Base-by-base conservation (phyloP, 2,113 vertebrate species). In the Etheostoma cragini region DNA sequence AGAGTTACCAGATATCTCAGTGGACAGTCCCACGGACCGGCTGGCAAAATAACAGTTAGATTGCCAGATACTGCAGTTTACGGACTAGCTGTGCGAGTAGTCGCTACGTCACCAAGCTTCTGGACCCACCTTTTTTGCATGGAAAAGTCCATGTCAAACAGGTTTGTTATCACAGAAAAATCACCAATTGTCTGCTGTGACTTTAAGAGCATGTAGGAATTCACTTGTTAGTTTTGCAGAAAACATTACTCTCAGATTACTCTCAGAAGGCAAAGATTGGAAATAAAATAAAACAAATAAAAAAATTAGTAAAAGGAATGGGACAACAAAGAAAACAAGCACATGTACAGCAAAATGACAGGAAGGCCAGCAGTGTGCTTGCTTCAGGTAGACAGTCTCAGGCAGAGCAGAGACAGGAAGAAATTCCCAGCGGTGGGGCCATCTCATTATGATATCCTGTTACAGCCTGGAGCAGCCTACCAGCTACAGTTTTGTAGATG, bases 361-460 rank as follows among this genome's bases (percentile, higher is more conserved):
- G 47, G 45, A 46, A 33, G 78, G 57, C 30, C 26, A 46, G 60
- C 54, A 35, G 76, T 70, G 53, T 58, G 54, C 24, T 68, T 26
- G n/a, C 87, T 84, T 52, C 82, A 90, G 89, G 87, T 84, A 82
- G 76, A 80, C 60, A 14, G 80, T 88, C 70, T 78, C 67, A 78
- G 66, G 82, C 79, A 22, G 81, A 79, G 82, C 87, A 87, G 86
- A 91, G 85, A 91, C 89, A 89, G 90, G 88, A 90, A 90, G 90
- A 91, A 75, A 82, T 78, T 85, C 87, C 90, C 91, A 88, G 89
- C 76, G 77, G 91, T 90, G 87, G 89, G 85, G 66, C 78, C 49
- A 21, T 72, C 84, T 92, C 87, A 92, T 94, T 92, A 93, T 91
- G 88, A 50, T 89, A 90, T 92, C 88, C 83, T 52, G 80, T 93